Evolutionary conservation across 2,888 invertebrate species (phyloP).

Genomic region (Napeogenes inachia): DNA sequence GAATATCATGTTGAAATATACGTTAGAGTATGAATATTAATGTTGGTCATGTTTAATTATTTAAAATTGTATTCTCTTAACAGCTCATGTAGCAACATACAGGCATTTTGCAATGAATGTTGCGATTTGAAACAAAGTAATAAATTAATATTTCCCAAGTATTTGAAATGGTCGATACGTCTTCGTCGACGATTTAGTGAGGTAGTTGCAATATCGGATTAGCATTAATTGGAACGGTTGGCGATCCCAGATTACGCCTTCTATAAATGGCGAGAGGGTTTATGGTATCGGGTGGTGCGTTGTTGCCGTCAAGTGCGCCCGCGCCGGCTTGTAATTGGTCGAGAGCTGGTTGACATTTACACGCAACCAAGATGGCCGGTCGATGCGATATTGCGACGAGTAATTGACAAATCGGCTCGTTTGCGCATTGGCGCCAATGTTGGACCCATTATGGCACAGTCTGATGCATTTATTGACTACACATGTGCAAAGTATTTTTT

Average conservation of each 20-base stretch:
- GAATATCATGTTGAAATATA: no score
- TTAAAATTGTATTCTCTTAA: no score
- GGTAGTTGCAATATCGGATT: constrained; percentile 52
- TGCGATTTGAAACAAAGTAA: not conserved
- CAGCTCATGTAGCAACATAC: not conserved
- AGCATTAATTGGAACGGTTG: constrained; percentile 70
- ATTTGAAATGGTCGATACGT: constrained; percentile 21
- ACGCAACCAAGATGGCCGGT: constrained; percentile 70
- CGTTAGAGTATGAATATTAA: not conserved
- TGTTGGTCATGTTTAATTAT: not conserved
- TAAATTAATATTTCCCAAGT: not conserved
- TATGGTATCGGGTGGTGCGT: constrained; percentile 69
- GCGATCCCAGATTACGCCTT: constrained; percentile 63
- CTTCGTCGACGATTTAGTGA: constrained; percentile 30
- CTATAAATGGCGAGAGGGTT: constrained; percentile 73
- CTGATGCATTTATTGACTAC: not conserved
- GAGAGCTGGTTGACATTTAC: constrained; percentile 72
- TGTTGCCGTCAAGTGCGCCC: constrained; percentile 68
- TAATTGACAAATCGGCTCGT: constrained; percentile 65
- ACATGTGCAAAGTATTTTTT: no score
- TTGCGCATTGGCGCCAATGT: constrained; percentile 13
- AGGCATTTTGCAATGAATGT: not conserved
- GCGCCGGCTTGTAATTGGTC: constrained; percentile 73
- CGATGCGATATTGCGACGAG: constrained; percentile 62
- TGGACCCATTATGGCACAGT: constrained; percentile 4